Percentiles rank a stretch among this genome's conserved stretches.
phyloP scores from a whole-genome alignment of 1,140 invertebrate species.

The Eulimnadia texana region DNA sequence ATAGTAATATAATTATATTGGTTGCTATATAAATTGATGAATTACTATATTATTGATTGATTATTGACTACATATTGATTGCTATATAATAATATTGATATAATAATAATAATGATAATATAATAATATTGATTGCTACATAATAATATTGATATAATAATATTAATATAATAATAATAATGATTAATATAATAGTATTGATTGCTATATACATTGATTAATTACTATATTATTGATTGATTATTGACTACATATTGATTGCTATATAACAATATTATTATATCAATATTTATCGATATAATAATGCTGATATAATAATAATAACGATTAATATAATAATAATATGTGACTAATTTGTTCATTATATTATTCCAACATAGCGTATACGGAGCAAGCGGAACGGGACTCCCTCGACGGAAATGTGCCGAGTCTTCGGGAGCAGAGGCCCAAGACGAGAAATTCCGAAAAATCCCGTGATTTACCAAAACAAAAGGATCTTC shows the following conservation, averaged over 20 bases:
- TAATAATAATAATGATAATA: neutral
- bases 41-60: neutral
- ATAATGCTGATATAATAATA: neutral
- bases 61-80: neutral
- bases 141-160: no score
- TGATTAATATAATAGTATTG: neutral
- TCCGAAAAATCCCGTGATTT: constrained; percentile 24
- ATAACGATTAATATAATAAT: no score
- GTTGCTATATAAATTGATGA: neutral
- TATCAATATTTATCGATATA: neutral
- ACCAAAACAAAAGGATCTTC: no score
- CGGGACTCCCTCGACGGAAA: constrained; percentile 37
- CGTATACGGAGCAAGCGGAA: constrained; percentile 35
- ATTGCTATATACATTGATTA: neutral
- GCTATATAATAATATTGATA: no score
- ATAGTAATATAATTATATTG: neutral
- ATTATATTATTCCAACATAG: constrained; percentile 25
- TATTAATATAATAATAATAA: neutral
- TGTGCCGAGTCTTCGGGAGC: constrained; percentile 24
- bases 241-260: neutral
- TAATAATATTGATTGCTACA: neutral
- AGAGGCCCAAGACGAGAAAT: constrained; percentile 28
- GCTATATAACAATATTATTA: no score
- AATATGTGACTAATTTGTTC: no score
- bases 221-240: neutral